Evolutionary conservation across 2,888 invertebrate species (phyloP).

Genomic region (Boloria euphrosyne): DNA sequence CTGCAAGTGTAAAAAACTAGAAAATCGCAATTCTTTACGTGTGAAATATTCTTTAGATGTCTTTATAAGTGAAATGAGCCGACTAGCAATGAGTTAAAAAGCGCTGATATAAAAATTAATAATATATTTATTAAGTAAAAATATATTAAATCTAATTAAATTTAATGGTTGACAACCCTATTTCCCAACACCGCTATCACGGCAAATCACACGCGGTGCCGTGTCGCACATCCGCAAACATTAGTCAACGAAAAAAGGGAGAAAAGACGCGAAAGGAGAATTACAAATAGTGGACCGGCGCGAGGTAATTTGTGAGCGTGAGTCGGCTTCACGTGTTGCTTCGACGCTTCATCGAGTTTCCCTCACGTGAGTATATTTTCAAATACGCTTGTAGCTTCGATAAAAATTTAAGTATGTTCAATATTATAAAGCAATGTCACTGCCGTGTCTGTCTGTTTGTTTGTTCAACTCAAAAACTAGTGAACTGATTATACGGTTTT

Average conservation of each 20-base stretch:
- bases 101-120: too few species aligned
- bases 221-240: slow-evolving; percentile 46
- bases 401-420: not conserved
- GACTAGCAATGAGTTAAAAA: too few species aligned
- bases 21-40: too few species aligned
- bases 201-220: slow-evolving; percentile 44
- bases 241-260: slow-evolving; percentile 48
- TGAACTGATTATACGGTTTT: too few species aligned
- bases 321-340: slow-evolving; percentile 49
- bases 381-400: not conserved
- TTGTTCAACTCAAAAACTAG: too few species aligned
- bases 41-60: too few species aligned
- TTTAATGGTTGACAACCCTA: slow-evolving; percentile 31
- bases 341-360: slow-evolving; percentile 7
- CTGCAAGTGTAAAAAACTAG: too few species aligned
- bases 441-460: too few species aligned
- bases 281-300: slow-evolving; percentile 40
- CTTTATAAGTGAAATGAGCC: too few species aligned
- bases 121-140: too few species aligned
- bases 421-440: too few species aligned
- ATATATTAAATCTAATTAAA: too few species aligned
- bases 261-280: slow-evolving; percentile 37
- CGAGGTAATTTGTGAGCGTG: slow-evolving; percentile 47
- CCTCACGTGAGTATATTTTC: not conserved
- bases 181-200: slow-evolving; percentile 37